A percentile compares a stretch with the other conserved stretches of the same genome.
phyloP scores from a whole-genome alignment of 2,888 invertebrate species.

The Spodoptera picta region DNA sequence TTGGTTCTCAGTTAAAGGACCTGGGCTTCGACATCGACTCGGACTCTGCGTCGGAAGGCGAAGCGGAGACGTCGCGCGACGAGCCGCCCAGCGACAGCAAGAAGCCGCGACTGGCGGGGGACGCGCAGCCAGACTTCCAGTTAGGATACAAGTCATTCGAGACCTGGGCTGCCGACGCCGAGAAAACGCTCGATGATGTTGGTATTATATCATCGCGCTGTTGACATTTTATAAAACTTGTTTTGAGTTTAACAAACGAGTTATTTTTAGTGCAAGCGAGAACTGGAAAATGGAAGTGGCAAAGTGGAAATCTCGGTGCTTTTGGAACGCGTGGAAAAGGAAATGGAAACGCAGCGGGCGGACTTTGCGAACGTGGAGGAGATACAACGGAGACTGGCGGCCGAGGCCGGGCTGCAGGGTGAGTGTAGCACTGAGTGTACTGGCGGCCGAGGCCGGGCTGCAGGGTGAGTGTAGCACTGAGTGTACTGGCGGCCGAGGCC shows the following conservation, averaged over 20 bases:
- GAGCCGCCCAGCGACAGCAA: constrained; percentile 58
- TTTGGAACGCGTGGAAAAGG: constrained; percentile 75
- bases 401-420: constrained; percentile 79
- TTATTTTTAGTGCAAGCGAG: constrained; percentile 61
- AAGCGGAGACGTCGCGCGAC: not conserved
- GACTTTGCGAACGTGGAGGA: constrained; percentile 89
- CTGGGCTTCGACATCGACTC: constrained; percentile 89
- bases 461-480: constrained; percentile 11
- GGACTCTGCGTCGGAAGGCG: constrained; percentile 64
- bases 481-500: not conserved
- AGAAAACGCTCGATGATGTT: constrained; percentile 70
- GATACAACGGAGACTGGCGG: constrained; percentile 87
- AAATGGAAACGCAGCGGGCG: constrained; percentile 83
- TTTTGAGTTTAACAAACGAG: too few relatives aligned
- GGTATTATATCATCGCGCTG: constrained; percentile 16
- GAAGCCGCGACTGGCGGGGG: constrained; percentile 72
- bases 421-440: constrained; percentile 29
- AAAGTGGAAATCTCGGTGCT: constrained; percentile 6
- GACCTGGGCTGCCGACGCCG: constrained; percentile 76
- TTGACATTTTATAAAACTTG: not conserved
- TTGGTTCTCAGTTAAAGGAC: constrained; percentile 85
- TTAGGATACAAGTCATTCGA: constrained; percentile 84
- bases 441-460: constrained; percentile 70
- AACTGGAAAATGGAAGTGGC: constrained; percentile 67
- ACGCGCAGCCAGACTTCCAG: constrained; percentile 81